Conservation (phyloP, 1,140 invertebrate species). For the Lethrus apterus region DNA sequence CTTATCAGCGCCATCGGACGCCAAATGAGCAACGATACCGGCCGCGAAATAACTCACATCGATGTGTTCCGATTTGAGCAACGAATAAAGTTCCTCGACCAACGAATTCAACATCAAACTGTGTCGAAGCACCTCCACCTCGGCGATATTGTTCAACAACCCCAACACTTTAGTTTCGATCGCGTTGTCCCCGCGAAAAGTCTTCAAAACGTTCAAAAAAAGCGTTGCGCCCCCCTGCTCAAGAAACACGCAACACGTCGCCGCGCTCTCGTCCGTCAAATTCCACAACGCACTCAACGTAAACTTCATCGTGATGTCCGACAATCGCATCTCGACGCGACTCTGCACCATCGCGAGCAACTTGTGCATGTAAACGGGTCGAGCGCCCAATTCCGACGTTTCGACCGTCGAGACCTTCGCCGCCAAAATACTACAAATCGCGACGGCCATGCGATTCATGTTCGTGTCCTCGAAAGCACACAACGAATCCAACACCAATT, state of each 20-base stretch:
- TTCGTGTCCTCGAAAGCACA: conserved; percentile 65
- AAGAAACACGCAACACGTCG: conserved; percentile 67
- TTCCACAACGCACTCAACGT: conserved; percentile 79
- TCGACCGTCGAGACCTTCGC: conserved; percentile 68
- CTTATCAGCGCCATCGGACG: conserved; percentile 51
- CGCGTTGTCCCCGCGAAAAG: conserved; percentile 55
- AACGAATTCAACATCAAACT: conserved; percentile 58
- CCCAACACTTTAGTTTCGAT: conserved; percentile 75
- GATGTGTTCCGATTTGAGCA: conserved; percentile 62
- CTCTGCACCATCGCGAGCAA: conserved; percentile 60
- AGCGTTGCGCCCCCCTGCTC: conserved; percentile 61
- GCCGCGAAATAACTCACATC: conserved; percentile 80
- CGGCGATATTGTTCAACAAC: conserved; percentile 75
- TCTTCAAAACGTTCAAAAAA: conserved; percentile 60
- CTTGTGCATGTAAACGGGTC: conserved; percentile 66
- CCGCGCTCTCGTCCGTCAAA: conserved; percentile 68
- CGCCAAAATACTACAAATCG: conserved; percentile 70
- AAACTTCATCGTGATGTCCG: conserved; percentile 75
- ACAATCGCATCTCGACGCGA: conserved; percentile 51
- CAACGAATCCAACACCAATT: conserved; percentile 68
- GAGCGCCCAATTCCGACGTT: conserved; percentile 63
- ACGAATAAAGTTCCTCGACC: conserved; percentile 48
- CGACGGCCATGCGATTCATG: conserved; percentile 76
- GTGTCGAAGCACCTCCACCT: conserved; percentile 55
- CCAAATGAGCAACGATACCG: conserved; percentile 71